A percentile compares a stretch with the other conserved stretches of the same genome.
Evolutionary conservation across 1,140 invertebrate species (phyloP).

Genomic region (Papilio polytes): DNA sequence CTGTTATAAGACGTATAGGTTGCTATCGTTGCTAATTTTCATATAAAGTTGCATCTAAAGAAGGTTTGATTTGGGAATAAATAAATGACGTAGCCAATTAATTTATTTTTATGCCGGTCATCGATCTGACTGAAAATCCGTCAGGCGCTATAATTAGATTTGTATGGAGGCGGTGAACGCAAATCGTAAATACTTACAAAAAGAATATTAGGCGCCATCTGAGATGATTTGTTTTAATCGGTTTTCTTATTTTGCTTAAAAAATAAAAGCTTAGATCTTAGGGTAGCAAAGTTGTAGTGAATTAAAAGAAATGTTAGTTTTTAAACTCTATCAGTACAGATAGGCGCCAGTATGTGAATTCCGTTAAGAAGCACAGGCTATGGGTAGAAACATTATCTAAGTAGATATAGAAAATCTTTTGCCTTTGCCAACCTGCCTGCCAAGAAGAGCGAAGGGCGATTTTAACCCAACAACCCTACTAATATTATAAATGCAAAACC

Average conservation of each 20-base stretch:
- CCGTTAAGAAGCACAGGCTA: neutral
- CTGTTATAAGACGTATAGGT: neutral
- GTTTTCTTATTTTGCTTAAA: neutral
- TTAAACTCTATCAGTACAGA: too few relatives aligned
- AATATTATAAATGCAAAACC: too few relatives aligned
- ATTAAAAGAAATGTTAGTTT: too few relatives aligned
- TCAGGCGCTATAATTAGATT: constrained; percentile 3
- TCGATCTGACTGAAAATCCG: constrained; percentile 27
- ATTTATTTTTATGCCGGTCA: constrained; percentile 18
- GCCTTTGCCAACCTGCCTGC: neutral
- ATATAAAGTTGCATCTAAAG: neutral
- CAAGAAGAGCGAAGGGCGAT: neutral
- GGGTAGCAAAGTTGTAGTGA: too few relatives aligned
- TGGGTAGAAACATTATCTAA: neutral
- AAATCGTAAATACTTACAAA: neutral
- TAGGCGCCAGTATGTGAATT: neutral
- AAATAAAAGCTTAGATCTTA: too few relatives aligned
- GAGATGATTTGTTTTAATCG: neutral
- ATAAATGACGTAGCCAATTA: constrained; percentile 9
- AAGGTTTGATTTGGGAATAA: neutral
- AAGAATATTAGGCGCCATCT: neutral
- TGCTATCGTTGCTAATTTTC: neutral
- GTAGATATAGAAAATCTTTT: neutral
- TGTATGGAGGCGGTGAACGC: constrained; percentile 23
- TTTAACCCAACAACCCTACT: neutral